These are phyloP conservation scores for Reticulitermes lucifugus DNA, from an alignment of 2,888 invertebrate genomes.

Conservation along the genomic window DNA sequence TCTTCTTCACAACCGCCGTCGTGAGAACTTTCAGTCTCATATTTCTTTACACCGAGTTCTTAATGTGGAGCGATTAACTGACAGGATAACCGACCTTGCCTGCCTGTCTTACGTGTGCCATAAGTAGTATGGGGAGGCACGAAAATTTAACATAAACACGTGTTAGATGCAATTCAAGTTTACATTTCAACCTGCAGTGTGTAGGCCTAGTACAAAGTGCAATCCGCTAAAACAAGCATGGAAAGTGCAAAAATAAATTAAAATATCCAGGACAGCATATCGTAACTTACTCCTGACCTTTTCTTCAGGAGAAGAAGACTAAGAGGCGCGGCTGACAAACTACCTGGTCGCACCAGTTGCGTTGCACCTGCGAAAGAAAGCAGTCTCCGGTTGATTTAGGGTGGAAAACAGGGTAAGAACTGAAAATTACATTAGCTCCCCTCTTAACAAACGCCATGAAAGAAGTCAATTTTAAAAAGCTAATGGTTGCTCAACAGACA, in stretches of 20 bases:
- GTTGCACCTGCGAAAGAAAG: not conserved
- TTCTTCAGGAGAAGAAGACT: not conserved
- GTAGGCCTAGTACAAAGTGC: not conserved
- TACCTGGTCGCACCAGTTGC: conserved; percentile 17
- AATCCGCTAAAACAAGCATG: not conserved
- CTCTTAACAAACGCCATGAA: not conserved
- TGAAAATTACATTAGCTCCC: not conserved
- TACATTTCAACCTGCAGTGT: no score
- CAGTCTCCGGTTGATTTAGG: not conserved
- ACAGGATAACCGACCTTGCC: no score
- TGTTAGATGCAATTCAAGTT: no score
- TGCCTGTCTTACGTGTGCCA: no score
- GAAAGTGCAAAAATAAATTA: not conserved
- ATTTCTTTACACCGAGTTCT: no score
- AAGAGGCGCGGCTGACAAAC: conserved; percentile 24
- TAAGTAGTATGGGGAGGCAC: no score
- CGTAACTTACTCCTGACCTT: conserved; percentile 24
- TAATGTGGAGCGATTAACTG: no score
- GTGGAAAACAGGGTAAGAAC: not conserved
- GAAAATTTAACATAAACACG: no score
- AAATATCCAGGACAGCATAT: conserved; percentile 7
- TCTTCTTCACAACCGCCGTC: no score
- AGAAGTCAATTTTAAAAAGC: no score
- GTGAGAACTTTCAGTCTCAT: no score
- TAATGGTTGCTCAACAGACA: no score